Conservation (phyloP, 2,113 vertebrate species). For the Mionectes macconnelli region DNA sequence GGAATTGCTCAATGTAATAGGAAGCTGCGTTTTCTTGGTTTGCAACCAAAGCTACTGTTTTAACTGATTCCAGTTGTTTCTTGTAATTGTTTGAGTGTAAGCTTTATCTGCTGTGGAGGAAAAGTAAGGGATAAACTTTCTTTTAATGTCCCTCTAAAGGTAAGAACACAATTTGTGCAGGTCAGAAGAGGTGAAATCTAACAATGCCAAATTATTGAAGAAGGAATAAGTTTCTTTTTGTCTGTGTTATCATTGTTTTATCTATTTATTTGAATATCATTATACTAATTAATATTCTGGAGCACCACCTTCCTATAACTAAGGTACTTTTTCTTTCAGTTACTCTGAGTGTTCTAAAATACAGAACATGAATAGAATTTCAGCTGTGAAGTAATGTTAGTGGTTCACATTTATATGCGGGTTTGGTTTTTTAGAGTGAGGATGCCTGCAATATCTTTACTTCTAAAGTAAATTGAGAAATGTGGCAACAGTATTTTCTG, state of each 20-base stretch:
- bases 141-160: neutral
- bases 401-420: neutral
- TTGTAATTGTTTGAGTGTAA: neutral
- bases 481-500: neutral
- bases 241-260: neutral
- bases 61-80: neutral
- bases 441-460: neutral
- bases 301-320: neutral
- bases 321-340: neutral
- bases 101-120: neutral
- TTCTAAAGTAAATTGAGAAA: neutral
- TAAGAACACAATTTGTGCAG: neutral
- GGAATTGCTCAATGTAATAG: conserved; percentile 6
- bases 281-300: neutral
- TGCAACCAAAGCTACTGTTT: neutral
- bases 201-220: neutral
- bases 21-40: neutral
- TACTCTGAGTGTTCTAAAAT: neutral
- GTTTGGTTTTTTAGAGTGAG: neutral
- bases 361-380: neutral
- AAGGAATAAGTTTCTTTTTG: neutral
- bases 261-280: neutral
- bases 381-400: neutral
- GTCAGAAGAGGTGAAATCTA: neutral
- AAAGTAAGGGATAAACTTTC: neutral